A percentile compares a stretch with the other conserved stretches of the same genome.
Conservation (phyloP, 2,888 invertebrate genomes). For the Conchocele bisecta region DNA sequence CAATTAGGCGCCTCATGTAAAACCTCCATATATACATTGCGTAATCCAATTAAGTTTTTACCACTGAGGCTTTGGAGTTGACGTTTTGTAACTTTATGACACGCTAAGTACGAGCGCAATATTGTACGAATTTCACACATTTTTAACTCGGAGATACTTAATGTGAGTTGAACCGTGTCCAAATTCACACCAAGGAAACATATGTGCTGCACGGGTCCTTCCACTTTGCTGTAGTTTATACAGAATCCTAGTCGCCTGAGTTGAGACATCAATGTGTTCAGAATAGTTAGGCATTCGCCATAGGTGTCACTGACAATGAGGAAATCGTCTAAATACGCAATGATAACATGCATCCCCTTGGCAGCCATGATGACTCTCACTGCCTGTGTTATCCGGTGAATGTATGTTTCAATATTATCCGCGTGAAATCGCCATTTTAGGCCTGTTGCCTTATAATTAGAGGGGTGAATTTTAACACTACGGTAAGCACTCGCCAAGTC, state of each 20-base stretch:
- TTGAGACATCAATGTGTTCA: neutral
- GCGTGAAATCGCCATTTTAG: too few relatives aligned
- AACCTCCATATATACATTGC: constrained; percentile 14
- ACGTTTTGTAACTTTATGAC: constrained; percentile 3
- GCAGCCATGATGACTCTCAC: constrained; percentile 11
- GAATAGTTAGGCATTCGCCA: constrained; percentile 4
- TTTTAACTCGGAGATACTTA: too few relatives aligned
- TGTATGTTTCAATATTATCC: too few relatives aligned
- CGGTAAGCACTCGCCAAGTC: too few relatives aligned
- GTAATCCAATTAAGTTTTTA: constrained; percentile 23
- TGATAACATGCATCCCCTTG: constrained; percentile 1
- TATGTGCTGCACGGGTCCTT: constrained; percentile 5
- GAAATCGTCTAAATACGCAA: constrained; percentile 19
- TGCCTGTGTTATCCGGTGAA: constrained; percentile 14
- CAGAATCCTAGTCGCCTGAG: constrained; percentile 18
- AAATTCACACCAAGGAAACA: too few relatives aligned
- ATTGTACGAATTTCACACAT: too few relatives aligned
- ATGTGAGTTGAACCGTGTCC: too few relatives aligned
- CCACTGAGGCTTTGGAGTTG: constrained; percentile 20
- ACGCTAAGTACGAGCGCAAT: too few relatives aligned
- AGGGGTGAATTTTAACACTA: too few relatives aligned
- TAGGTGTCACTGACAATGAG: constrained; percentile 6
- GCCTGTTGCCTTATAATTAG: too few relatives aligned
- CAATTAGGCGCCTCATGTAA: constrained; percentile 6
- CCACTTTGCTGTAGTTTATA: constrained; percentile 30